Percentiles rank a stretch among this genome's conserved stretches.
Evolutionary conservation across 2,888 invertebrate species (phyloP).

Genomic region (Cybosia mesomella): DNA sequence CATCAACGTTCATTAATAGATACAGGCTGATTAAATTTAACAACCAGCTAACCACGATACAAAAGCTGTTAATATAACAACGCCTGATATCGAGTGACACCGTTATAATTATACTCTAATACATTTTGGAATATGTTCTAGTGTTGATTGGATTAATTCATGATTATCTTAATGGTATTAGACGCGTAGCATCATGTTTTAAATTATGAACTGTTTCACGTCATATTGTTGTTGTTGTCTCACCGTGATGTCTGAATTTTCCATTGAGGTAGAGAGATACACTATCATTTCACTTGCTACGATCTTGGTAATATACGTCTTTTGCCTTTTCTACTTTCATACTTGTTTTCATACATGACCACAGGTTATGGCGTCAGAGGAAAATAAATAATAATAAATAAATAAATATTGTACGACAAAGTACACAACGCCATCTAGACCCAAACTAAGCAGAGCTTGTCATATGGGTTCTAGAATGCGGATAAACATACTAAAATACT

Average conservation of each 20-base stretch:
- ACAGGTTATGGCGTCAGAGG: too few species aligned
- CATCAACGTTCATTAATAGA: not conserved
- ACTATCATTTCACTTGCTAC: not conserved
- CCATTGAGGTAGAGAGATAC: not conserved
- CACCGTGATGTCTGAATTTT: not conserved
- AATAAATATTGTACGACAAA: too few species aligned
- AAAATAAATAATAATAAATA: too few species aligned
- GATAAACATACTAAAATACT: too few species aligned
- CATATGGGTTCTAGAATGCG: too few species aligned
- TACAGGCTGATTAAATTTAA: constrained; percentile 32
- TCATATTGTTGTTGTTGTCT: not conserved
- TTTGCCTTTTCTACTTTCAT: too few species aligned
- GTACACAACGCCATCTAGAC: too few species aligned
- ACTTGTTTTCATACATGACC: too few species aligned
- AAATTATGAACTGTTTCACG: not conserved
- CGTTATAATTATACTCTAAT: not conserved
- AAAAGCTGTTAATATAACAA: constrained; percentile 35
- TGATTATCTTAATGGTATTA: not conserved
- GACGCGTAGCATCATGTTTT: not conserved
- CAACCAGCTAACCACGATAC: constrained; percentile 17
- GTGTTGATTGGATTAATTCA: constrained; percentile 13
- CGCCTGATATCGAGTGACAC: constrained; percentile 13
- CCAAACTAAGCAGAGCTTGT: too few species aligned
- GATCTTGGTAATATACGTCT: too few species aligned
- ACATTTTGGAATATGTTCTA: not conserved